Base-by-base conservation (phyloP, 2,797 vertebrate species). In the Pterois miles region DNA sequence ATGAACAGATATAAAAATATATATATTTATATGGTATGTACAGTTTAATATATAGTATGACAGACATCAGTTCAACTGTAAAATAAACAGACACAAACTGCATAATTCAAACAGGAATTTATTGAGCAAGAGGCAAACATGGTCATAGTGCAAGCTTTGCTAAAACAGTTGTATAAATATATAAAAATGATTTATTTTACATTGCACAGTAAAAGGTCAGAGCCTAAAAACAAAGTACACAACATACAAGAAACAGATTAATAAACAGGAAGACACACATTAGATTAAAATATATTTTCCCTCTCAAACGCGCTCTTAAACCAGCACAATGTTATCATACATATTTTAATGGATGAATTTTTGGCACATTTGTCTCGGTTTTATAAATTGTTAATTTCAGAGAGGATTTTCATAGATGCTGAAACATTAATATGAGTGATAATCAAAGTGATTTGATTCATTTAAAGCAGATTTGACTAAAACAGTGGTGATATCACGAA, bases 181-280 rank as follows among this genome's bases (percentile, higher is more conserved):
- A 87, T 85, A 86, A 89, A 58, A 86, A 76, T 85, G 33, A 71
- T 82, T 84, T 76, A 81, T 72, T 86, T 84, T 68, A 75, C 50
- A 82, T 60, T 38, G 8, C 5, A 60, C 57, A 13, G 12, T 86
- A 78, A 87, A 78, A 86, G 22, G 59, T 29, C 16, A 14, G 20
- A 63, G 38, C 43, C 29, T 79, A 53, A 82, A 80, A 60, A 64
- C 16, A 29, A 34, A 67, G 12, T 4, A 13, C 22, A 78, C 10
- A 50, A 66, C 10, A 58, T 16, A 16, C 7, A 8, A 33, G 12
- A 18, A 74, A 62, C n/a, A n/a, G n/a, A n/a, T n/a, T 18, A 7
- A 29, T 62, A 27, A 20, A n/a, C 11, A 33, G 7, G 7, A 36
- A 33, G 5, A 71, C 5, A 33, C 65, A 34, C 18, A 22, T 27